These are phyloP conservation scores for Koerneria pararmatus DNA, from an alignment of 2,888 invertebrate genomes.

Conservation along the genomic window DNA sequence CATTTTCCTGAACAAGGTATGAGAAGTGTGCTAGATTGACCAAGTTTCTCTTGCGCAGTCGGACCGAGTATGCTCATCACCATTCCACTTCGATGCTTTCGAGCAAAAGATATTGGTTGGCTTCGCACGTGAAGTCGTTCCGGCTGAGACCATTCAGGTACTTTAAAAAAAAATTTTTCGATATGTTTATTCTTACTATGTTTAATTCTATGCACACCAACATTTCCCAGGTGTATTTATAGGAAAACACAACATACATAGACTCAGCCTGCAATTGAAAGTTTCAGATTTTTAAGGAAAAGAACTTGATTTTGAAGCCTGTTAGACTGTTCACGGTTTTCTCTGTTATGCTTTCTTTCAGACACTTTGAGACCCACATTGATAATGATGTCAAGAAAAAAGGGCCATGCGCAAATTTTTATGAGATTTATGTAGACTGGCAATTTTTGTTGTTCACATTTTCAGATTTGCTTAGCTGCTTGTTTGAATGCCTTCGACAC, in stretches of 20 bases:
- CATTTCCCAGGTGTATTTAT: too few relatives aligned
- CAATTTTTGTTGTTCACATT: too few relatives aligned
- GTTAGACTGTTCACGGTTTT: too few relatives aligned
- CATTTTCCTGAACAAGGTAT: slow-evolving; percentile 21
- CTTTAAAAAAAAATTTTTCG: neutral
- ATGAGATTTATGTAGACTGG: neutral
- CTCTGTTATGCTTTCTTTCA: too few relatives aligned
- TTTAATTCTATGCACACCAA: too few relatives aligned
- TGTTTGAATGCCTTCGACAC: slow-evolving; percentile 57
- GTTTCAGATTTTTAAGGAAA: too few relatives aligned
- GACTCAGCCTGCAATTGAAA: too few relatives aligned
- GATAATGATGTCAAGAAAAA: neutral
- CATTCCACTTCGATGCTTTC: slow-evolving; percentile 58
- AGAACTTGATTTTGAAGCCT: too few relatives aligned
- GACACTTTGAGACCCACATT: too few relatives aligned
- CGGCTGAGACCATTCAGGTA: slow-evolving; percentile 49
- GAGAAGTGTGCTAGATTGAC: slow-evolving; percentile 5
- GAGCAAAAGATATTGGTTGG: slow-evolving; percentile 59
- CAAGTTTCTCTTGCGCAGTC: slow-evolving; percentile 32
- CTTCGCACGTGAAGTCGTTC: slow-evolving; percentile 59
- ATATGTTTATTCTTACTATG: neutral
- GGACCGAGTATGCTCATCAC: slow-evolving; percentile 55
- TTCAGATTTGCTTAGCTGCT: slow-evolving; percentile 48
- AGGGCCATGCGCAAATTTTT: neutral
- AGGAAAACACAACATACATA: too few relatives aligned